Percentiles rank a stretch among this genome's conserved stretches.
These are phyloP conservation scores for Philypnodon macrostomus DNA, from an alignment of 2,797 vertebrate genomes.

Conservation along the genomic window DNA sequence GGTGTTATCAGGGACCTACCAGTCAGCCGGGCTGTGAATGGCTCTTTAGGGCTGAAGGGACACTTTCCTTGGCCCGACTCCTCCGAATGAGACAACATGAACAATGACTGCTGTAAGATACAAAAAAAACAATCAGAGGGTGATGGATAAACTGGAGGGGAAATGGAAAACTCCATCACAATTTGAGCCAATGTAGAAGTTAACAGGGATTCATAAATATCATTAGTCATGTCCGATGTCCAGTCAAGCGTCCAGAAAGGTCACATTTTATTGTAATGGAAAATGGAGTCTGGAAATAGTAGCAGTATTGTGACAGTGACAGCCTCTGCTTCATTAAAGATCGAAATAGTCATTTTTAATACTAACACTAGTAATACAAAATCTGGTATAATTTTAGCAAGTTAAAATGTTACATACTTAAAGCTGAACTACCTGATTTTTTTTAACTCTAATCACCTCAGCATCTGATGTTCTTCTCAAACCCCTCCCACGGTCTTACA, in stretches of 20 bases:
- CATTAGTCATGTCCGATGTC: neutral
- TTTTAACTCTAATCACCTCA: too few species aligned
- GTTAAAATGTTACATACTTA: too few species aligned
- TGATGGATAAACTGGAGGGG: neutral
- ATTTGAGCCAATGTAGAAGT: neutral
- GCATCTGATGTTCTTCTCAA: too few species aligned
- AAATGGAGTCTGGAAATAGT: neutral
- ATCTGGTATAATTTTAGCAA: too few species aligned
- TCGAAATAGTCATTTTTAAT: too few species aligned
- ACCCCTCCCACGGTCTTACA: too few species aligned
- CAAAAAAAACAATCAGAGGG: neutral
- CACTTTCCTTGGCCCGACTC: slow-evolving; percentile 85
- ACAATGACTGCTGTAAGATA: slow-evolving; percentile 57
- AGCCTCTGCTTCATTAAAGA: too few species aligned
- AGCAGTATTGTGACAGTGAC: too few species aligned
- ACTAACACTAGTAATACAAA: too few species aligned
- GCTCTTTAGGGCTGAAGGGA: slow-evolving; percentile 82
- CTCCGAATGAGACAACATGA: slow-evolving; percentile 62
- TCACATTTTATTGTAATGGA: neutral
- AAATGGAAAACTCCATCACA: neutral
- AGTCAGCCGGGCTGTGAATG: slow-evolving; percentile 76
- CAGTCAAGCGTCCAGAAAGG: slow-evolving; percentile 1
- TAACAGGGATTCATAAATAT: neutral
- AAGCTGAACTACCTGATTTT: too few species aligned
- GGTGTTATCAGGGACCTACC: slow-evolving; percentile 53